Base-by-base conservation (phyloP, 2,888 invertebrate genomes). In the Ferdinandea cuprea region DNA sequence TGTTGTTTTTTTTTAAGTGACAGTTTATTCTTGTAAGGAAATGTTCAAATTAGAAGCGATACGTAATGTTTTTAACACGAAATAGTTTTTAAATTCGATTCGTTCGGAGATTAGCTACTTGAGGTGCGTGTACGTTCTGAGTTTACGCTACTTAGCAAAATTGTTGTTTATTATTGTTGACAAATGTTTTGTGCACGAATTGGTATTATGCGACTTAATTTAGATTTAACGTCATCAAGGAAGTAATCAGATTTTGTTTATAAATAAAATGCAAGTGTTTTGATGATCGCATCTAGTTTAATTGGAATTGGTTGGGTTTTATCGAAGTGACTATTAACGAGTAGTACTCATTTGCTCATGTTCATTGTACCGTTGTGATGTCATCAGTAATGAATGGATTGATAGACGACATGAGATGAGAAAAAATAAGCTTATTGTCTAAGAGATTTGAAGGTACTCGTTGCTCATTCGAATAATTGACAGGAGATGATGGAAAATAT, bases 21-120 rank as follows among this genome's bases (percentile, higher is more conserved):
- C 37, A 50, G 32, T 56, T 69, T 35, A 30, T n/a, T n/a, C n/a
- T n/a, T 32, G 54, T 59, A 46, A 48, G 56, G 56, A 71, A 63
- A 56, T 69, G 63, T 48, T 32, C 17, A 54, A 44, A 25, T 32
- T 9, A 17, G 17, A 25, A 15, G 35, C 32, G 19, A 21, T 21
- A 15, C 17, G 15, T 11, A 52, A 35, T 52, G 42, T 35, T 42
- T 50, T 4, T 44, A 15, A 48, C 11, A 32, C 13, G 58, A 19
- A 59, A 52, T 44, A 5, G 8, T 15, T 25, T 32, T 61, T 54
- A 54, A 15, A 46, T 72, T 54, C 7, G 54, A 44, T 52, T 52
- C 32, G 19, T 42, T 19, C 30, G 7, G 15, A 46, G 72, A 72
- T 72, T 72, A 46, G 6, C 52, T 28, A 54, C 15, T 54, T 50